These are phyloP conservation scores for Canis aureus DNA, from an alignment of 2,113 vertebrate species.

Conservation along the genomic window DNA sequence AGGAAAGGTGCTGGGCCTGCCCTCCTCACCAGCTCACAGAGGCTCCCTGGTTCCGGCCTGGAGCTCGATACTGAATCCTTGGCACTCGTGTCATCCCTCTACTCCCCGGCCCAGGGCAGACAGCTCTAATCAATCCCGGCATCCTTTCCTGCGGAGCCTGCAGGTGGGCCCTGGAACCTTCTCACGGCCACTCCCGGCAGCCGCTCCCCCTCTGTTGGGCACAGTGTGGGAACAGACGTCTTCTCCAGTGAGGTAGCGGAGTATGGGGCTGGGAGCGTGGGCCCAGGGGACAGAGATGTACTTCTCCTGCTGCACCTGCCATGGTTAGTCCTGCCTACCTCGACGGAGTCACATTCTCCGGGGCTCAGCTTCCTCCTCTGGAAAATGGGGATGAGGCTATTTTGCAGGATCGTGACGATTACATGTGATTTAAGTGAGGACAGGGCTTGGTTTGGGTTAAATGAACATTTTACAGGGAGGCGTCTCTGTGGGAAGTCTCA, in stretches of 20 bases:
- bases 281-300: background rate
- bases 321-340: background rate
- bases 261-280: rapidly evolving
- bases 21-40: background rate
- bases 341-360: background rate
- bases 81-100: rapidly evolving
- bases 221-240: background rate
- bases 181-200: background rate
- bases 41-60: background rate
- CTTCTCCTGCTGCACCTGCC: background rate
- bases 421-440: background rate
- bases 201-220: too few species aligned
- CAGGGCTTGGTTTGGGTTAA: background rate
- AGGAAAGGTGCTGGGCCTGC: background rate
- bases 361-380: slow-evolving; percentile 22
- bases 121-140: background rate
- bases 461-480: background rate
- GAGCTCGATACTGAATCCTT: background rate
- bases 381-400: background rate
- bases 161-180: background rate
- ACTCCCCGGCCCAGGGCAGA: background rate
- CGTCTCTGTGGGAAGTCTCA: background rate
- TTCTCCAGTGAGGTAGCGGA: background rate
- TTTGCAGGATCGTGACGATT: background rate
- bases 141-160: background rate